Evolutionary conservation across 2,113 vertebrate genomes (phyloP), one percentile per base, ranked within the genome.

Genomic region (Origma solitaria): DNA sequence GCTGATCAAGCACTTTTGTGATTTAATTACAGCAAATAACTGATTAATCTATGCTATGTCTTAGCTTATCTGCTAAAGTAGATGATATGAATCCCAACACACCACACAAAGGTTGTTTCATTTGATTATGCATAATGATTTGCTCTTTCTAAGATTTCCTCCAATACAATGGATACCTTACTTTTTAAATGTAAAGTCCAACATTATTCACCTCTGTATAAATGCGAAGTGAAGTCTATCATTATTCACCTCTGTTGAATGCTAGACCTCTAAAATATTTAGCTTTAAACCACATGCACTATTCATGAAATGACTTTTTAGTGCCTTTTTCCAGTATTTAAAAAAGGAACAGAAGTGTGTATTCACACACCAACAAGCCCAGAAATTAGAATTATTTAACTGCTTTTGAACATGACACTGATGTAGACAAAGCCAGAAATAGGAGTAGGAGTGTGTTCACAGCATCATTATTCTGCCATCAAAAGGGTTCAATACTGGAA

Each of bases 41-140:
- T 86, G 94, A 97, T 96, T 96, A 96, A 96, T 96, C 91, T 82
- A 84, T 97, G 78, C 57, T 94, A 18, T 21, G 69, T 79, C 87
- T 85, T 49, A 73, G 87, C 76, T 96, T 97, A 97, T 92, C 62
- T 95, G 70, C 68, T 82, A 82, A 96, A 92, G 66, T 20, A 95
- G 88, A 92, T 86, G 10, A 81, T 61, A 92, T 14, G 66, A 94
- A 87, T 85, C 73, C 64, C 64, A 92, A 86, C 89, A 81, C 69
- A 92, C 61, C 51, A 44, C 64, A 87, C 69, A 91, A 82, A 86
- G 37, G 57, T 61, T 90, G 50, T 82, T 87, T 85, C 86, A 92
- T 96, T 92, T 94, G 85, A 95, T 73, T 79, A 53, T 82, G 87
- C 57, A 86, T 88, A 96, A 95, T 94, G 83, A 96, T 82, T 94